Conservation (phyloP, 2,888 invertebrate species). For the Cerastoderma edule region DNA sequence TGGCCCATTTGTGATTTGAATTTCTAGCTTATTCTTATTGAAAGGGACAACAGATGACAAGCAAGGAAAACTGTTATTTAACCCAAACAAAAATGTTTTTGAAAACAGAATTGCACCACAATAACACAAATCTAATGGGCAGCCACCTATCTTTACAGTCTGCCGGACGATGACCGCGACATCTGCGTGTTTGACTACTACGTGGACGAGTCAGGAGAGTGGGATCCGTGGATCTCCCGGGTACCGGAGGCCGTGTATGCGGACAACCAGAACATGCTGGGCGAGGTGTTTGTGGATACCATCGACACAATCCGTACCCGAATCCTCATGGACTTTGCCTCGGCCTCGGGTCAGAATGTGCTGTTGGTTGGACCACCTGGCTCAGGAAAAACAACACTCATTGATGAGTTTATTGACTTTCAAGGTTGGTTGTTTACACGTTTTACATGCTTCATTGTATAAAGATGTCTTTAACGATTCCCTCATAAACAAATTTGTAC, state of each 20-base stretch:
- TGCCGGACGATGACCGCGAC: conserved; percentile 84
- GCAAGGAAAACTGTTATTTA: too few species aligned
- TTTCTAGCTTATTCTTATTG: too few species aligned
- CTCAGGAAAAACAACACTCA: conserved; percentile 83
- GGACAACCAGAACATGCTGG: conserved; percentile 81
- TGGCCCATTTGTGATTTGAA: too few species aligned
- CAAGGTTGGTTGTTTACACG: conserved; percentile 75
- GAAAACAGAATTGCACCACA: too few species aligned
- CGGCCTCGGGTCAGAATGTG: conserved; percentile 82
- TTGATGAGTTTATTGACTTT: conserved; percentile 82
- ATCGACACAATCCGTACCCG: conserved; percentile 82
- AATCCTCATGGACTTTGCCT: conserved; percentile 82
- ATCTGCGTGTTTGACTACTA: conserved; percentile 84
- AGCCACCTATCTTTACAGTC: too few species aligned
- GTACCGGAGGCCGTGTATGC: conserved; percentile 81
- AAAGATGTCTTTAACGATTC: neutral
- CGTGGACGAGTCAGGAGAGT: conserved; percentile 84
- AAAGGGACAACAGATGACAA: too few species aligned
- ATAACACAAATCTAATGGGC: too few species aligned
- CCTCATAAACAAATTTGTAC: too few species aligned
- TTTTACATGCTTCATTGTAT: neutral
- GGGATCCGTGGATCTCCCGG: conserved; percentile 83
- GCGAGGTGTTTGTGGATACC: conserved; percentile 83
- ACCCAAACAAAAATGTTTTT: too few species aligned
- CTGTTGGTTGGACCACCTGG: conserved; percentile 82